Evolutionary conservation across 2,888 invertebrate genomes (phyloP).

Genomic region (Tachina lurida): DNA sequence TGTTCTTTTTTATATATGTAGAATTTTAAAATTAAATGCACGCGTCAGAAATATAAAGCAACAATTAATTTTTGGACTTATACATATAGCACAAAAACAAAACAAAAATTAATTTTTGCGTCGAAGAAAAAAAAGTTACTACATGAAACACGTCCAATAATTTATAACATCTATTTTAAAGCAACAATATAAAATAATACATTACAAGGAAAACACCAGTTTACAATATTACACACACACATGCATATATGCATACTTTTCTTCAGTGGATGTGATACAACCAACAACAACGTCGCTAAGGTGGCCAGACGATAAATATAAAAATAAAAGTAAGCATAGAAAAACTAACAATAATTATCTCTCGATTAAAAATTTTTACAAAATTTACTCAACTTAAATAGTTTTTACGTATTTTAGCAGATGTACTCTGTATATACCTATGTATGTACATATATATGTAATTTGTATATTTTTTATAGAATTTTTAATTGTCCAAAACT

Average conservation of each 20-base stretch:
- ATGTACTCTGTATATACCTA: no score
- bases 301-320: conserved; percentile 22
- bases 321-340: conserved; percentile 56
- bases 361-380: conserved; percentile 38
- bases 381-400: background rate
- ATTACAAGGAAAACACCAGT: conserved; percentile 13
- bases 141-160: conserved; percentile 62
- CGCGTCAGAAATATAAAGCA: conserved; percentile 63
- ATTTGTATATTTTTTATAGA: no score
- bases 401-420: background rate
- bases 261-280: conserved; percentile 12
- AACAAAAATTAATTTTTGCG: background rate
- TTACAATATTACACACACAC: background rate
- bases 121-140: conserved; percentile 45
- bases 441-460: no score
- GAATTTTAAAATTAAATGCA: conserved; percentile 61
- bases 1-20: conserved; percentile 21
- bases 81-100: conserved; percentile 20
- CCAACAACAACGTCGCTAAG: conserved; percentile 35
- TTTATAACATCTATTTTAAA: conserved; percentile 46
- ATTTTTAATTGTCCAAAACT: no score
- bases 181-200: conserved; percentile 31
- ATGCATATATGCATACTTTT: background rate
- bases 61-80: conserved; percentile 49
- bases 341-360: conserved; percentile 12